Evolutionary conservation across 2,113 vertebrate genomes (phyloP).

Genomic region (Taxidea taxus): DNA sequence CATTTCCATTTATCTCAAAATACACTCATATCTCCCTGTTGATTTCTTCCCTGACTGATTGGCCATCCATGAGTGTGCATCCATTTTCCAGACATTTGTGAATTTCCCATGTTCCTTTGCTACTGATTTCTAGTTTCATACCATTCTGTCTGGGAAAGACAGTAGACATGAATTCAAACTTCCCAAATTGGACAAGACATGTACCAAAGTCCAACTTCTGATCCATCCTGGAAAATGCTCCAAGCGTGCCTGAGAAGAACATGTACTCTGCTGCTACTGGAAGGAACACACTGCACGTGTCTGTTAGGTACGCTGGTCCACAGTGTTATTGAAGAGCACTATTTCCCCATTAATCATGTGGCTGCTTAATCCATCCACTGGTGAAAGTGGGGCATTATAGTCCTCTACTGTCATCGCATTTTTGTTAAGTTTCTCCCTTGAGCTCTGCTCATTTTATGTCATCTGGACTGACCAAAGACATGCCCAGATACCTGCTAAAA

Average conservation of each 20-base stretch:
- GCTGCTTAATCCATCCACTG: background rate
- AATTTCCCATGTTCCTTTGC: background rate
- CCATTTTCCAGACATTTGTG: background rate
- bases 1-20: background rate
- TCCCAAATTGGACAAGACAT: background rate
- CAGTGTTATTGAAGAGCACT: background rate
- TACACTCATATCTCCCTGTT: background rate
- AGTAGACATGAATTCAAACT: background rate
- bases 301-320: background rate
- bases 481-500: background rate
- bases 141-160: background rate
- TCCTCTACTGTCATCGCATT: background rate
- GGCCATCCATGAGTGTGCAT: background rate
- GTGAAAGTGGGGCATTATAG: background rate
- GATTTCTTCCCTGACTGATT: background rate
- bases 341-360: background rate
- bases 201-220: background rate
- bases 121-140: background rate
- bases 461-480: background rate
- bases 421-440: background rate
- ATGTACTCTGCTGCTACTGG: background rate
- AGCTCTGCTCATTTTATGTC: background rate
- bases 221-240: background rate
- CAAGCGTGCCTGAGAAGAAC: background rate
- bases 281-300: background rate